These are phyloP conservation scores for Psilopsiagon aymara DNA, from an alignment of 2,113 vertebrate genomes.

Conservation along the genomic window DNA sequence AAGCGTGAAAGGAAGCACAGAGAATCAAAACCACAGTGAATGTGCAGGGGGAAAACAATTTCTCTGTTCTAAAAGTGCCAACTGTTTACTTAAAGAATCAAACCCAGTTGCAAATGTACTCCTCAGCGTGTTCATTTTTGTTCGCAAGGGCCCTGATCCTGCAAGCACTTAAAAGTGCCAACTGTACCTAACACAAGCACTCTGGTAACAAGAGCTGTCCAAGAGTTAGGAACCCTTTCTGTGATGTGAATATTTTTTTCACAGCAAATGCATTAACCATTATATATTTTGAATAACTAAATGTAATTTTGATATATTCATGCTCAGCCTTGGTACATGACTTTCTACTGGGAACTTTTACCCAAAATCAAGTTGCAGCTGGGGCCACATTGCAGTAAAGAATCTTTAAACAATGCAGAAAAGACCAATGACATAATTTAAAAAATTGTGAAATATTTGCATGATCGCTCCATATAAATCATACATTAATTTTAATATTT, in stretches of 20 bases:
- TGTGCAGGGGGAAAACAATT: neutral
- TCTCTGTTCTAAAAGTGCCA: neutral
- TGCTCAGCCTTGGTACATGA: neutral
- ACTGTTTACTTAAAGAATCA: neutral
- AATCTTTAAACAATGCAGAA: neutral
- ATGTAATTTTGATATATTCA: neutral
- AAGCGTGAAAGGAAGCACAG: neutral
- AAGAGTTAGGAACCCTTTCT: neutral
- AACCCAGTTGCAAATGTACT: neutral
- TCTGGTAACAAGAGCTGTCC: neutral
- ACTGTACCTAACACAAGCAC: neutral
- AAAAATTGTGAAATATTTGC: neutral
- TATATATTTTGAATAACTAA: neutral
- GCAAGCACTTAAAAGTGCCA: fast-evolving
- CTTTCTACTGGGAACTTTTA: neutral
- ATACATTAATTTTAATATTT: neutral
- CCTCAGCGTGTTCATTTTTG: neutral
- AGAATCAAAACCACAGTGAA: neutral
- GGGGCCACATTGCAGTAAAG: fast-evolving
- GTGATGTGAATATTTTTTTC: neutral
- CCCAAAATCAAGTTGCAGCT: neutral
- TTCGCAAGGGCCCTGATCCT: fast-evolving
- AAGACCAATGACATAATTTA: neutral
- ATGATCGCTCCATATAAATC: neutral
- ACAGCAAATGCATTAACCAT: neutral